Percentiles rank a stretch among this genome's conserved stretches.
Conservation (phyloP, 2,888 invertebrate genomes). For the Cynaeus angustus region DNA sequence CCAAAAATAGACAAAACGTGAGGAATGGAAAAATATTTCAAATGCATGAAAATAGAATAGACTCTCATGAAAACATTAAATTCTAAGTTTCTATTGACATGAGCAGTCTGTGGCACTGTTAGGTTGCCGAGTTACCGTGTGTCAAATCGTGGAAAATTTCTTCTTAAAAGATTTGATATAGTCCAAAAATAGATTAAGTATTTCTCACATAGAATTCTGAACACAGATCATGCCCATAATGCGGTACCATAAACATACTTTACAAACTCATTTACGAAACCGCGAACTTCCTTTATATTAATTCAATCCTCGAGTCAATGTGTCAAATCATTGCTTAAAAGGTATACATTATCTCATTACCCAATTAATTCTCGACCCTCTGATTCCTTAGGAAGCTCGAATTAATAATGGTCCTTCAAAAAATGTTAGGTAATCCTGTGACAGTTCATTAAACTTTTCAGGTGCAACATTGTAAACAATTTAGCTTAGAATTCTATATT, state of each 20-base stretch:
- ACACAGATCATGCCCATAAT: not conserved
- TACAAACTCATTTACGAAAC: constrained; percentile 11
- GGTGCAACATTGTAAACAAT: not conserved
- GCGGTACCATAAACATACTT: constrained; percentile 4
- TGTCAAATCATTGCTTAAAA: constrained; percentile 7
- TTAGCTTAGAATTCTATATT: constrained; percentile 5
- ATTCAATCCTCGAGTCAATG: not conserved
- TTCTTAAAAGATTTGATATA: too few relatives aligned
- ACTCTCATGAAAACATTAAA: too few relatives aligned
- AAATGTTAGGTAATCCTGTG: not conserved
- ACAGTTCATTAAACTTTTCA: not conserved
- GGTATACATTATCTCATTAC: not conserved
- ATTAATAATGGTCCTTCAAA: not conserved
- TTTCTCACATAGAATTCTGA: not conserved
- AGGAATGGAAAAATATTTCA: too few relatives aligned
- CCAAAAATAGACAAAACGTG: too few relatives aligned
- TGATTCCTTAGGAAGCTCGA: not conserved
- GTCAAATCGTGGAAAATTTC: too few relatives aligned
- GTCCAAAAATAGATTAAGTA: too few relatives aligned
- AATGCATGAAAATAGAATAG: too few relatives aligned
- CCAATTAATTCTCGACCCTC: constrained; percentile 3
- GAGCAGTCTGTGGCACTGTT: too few relatives aligned
- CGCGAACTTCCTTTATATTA: constrained; percentile 6
- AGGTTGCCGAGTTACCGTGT: too few relatives aligned
- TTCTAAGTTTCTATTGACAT: too few relatives aligned